Conservation (phyloP, 2,888 invertebrate species). For the Schizotus pectinicornis region DNA sequence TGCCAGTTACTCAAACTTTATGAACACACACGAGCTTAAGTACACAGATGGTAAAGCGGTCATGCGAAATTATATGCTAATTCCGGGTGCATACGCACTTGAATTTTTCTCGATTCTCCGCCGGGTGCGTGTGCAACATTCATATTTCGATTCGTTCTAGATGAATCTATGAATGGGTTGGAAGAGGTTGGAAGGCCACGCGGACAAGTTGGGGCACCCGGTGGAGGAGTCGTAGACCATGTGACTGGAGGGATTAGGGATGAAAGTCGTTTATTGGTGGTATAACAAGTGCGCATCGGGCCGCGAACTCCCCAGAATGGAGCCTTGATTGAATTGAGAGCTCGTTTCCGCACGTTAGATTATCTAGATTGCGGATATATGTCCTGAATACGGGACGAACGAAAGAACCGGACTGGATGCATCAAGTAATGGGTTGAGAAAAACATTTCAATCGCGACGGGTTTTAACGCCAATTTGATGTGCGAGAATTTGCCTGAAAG, state of each 20-base stretch:
- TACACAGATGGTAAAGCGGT: slow-evolving; percentile 37
- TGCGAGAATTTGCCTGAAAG: slow-evolving; percentile 2
- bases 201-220: not conserved
- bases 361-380: slow-evolving; percentile 48
- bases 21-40: slow-evolving; percentile 40
- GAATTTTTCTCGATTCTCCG: not conserved
- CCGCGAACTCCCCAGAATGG: slow-evolving; percentile 46
- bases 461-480: slow-evolving; percentile 11
- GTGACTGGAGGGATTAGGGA: slow-evolving; percentile 4
- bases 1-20: slow-evolving; percentile 48
- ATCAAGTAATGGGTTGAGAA: not conserved
- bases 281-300: slow-evolving; percentile 48
- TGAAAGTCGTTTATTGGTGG: slow-evolving; percentile 33
- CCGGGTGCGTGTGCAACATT: slow-evolving; percentile 3
- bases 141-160: slow-evolving; percentile 6
- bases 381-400: slow-evolving; percentile 36
- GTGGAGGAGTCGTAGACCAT: slow-evolving; percentile 1
- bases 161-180: not conserved
- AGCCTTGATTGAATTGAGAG: slow-evolving; percentile 53
- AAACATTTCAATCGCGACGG: slow-evolving; percentile 5
- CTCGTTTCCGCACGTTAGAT: slow-evolving; percentile 54
- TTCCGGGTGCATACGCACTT: slow-evolving; percentile 22
- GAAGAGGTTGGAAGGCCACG: not conserved
- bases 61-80: slow-evolving; percentile 49
- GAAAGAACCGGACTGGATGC: slow-evolving; percentile 10